phyloP scores from a whole-genome alignment of 2,888 invertebrate species.

The Hemistola chrysoprasaria region DNA sequence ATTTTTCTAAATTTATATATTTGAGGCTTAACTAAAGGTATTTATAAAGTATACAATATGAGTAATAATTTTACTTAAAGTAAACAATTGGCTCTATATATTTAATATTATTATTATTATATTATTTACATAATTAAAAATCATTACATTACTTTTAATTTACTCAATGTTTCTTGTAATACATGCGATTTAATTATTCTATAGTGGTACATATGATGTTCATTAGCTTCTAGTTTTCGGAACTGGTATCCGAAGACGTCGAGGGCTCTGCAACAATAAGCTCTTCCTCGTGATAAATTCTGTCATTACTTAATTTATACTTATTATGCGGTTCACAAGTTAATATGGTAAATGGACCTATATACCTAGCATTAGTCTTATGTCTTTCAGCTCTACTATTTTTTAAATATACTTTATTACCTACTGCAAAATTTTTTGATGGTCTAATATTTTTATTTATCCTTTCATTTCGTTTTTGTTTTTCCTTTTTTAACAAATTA shows the following conservation, averaged over 20 bases:
- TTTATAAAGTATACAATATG: neutral
- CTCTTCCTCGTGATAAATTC: neutral
- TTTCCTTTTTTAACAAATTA: neutral
- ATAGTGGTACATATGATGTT: neutral
- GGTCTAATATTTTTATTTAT: neutral
- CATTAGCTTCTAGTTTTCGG: too few relatives aligned
- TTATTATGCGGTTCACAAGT: neutral
- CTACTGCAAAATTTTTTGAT: too few relatives aligned
- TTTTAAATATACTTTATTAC: too few relatives aligned
- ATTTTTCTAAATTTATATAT: neutral
- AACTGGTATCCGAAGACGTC: too few relatives aligned
- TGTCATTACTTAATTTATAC: neutral
- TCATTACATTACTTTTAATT: neutral
- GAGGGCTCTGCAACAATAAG: too few relatives aligned
- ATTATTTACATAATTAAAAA: neutral
- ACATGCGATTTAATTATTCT: neutral
- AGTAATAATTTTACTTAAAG: neutral
- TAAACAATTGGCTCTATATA: neutral
- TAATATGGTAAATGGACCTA: neutral
- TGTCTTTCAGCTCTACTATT: conserved; percentile 2
- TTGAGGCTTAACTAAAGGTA: neutral
- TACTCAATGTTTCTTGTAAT: neutral
- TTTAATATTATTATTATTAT: too few relatives aligned
- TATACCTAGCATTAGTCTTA: neutral
- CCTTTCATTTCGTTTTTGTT: neutral